Base-by-base conservation (phyloP, 2,113 vertebrate genomes). In the Cephalopterus ornatus region DNA sequence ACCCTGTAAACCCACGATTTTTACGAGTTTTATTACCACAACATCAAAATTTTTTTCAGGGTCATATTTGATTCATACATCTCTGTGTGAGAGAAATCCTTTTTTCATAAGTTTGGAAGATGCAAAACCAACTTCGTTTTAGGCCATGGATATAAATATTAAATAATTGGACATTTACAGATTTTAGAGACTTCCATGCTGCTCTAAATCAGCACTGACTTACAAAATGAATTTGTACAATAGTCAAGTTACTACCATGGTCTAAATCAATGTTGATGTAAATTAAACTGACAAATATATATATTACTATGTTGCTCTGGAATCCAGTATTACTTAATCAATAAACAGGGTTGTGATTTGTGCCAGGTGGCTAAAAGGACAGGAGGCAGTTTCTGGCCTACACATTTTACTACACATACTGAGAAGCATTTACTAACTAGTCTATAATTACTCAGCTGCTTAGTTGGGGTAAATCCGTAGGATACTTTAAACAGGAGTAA, bases 201-300 rank as follows among this genome's bases (percentile, higher is more conserved):
- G 42, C 78, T 93, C 33, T 90, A 90, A 94, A 80, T 90, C 63
- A 83, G 55, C 67, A 66, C 39, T 67, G 67, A 83, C 27, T 66
- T 73, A 53, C 77, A 62, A 82, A 93, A 83, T 50, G 3, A 63
- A 92, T 77, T 71, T 88, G 15, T 30, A 50, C 33, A 80, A 74
- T n/a, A 73, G 71, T 85, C 55, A 88, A 62, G 61, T 84, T 78
- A 59, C 19, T 66, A 77, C n/a, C 37, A 22, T 32, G 21, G n/a
- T 46, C 67, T 90, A 95, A 92, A 93, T 92, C 85, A 88, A 76
- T 55, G 35, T 11, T 74, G 72, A 58, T 58, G 62, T 70, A 83
- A 95, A 94, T 90, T 85, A 85, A 83, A 85, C 24, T 5, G 4
- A 85, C 53, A 90, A 70, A 70, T 92, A 90, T 76, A 94, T 90